Conservation (phyloP, 2,888 invertebrate genomes). For the Melanargia galathea region DNA sequence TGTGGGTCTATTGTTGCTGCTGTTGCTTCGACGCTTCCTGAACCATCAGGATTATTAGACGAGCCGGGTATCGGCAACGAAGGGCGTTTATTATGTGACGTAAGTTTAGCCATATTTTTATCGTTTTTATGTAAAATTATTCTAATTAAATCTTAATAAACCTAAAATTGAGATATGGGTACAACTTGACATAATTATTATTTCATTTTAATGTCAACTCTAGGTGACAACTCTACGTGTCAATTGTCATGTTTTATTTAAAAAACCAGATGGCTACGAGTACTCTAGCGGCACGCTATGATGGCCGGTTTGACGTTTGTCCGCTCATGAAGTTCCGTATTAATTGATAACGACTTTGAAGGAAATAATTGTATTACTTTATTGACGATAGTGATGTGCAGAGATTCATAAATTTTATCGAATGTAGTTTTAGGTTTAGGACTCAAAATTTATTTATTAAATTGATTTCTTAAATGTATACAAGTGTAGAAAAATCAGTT, state of each 20-base stretch:
- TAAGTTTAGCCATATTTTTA: not conserved
- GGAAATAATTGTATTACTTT: too few relatives aligned
- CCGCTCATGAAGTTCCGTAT: too few relatives aligned
- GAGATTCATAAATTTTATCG: too few relatives aligned
- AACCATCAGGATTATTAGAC: constrained; percentile 33
- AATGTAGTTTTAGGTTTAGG: too few relatives aligned
- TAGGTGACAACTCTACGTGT: not conserved
- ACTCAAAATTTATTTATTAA: too few relatives aligned
- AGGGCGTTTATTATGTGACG: constrained; percentile 24
- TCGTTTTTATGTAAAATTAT: constrained; percentile 1
- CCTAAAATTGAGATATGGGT: not conserved
- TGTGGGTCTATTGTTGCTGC: not conserved
- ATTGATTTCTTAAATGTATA: too few relatives aligned
- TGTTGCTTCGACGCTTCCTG: constrained; percentile 1
- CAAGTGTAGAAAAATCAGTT: too few relatives aligned
- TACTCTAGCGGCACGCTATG: too few relatives aligned
- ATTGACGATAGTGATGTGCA: too few relatives aligned
- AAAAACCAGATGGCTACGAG: not conserved
- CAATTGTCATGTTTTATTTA: not conserved
- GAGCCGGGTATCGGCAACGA: constrained; percentile 36
- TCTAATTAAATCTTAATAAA: constrained; percentile 11
- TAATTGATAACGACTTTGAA: too few relatives aligned
- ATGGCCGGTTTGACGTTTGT: too few relatives aligned
- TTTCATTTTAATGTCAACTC: not conserved
- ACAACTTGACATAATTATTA: not conserved